Evolutionary conservation across 1,140 invertebrate genomes (phyloP), one percentile per base, ranked within the genome.

Genomic region (Cecropterus lyciades): DNA sequence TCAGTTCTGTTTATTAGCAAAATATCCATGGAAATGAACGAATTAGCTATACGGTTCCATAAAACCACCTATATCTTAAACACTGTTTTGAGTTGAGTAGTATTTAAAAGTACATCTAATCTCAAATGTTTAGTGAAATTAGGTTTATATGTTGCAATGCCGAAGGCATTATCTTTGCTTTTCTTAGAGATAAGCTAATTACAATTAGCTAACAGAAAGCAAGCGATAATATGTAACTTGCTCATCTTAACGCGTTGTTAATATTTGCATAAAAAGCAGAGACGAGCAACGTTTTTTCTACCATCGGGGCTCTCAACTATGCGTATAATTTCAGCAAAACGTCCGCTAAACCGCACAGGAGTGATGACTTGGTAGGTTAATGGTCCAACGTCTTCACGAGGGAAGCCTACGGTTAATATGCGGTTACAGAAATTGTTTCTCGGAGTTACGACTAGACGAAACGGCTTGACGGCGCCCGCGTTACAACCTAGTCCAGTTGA

Each of bases 331-430:
- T 9, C 14, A 60, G 24, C 24, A 33, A 37, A 60, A 37, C 16
- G 57, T 27, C 45, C 6, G 24, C 30, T 63, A 51, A 66, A 63
- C 69, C 69, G 46, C 69, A 69, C 55, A 60, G 60, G 62, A 67
- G 67, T 53, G 51, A 62, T 67, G 42, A 53, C 55, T 65, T 24
- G 64, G 17, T 57, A 59, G 70, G 71, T 73, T 73, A 69, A 76
- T 71, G 62, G 68, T 69, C 37, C 68, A 64, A 65, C 55, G 33
- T 66, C 60, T 64, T 20, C 43, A 33, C 51, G 67, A 68, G 59
- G 70, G 62, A 67, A 67, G 67, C 63, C 48, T 69, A 46, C 15
- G n/a, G 43, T 37, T 72, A 69, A 75, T 72, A 27, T 75, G 73
- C 67, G 67, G 69, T 74, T 71, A 62, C 43, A 56, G 14, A 65